These are phyloP conservation scores for Ectemnius cavifrons DNA, from an alignment of 2,888 invertebrate species.

Conservation along the genomic window DNA sequence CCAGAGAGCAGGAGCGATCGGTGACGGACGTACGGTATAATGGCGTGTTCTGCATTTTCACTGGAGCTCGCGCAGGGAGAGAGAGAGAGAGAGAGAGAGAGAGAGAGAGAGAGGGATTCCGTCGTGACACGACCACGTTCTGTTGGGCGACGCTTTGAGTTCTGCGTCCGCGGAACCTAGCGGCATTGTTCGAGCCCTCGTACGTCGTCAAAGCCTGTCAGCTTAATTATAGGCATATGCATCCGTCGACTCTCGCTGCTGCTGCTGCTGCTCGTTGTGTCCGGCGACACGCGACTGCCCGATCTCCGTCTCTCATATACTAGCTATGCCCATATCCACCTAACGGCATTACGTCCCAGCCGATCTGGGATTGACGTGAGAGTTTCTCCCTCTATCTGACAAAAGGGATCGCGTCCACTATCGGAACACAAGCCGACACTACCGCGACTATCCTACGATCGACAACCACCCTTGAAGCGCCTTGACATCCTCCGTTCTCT, in stretches of 20 bases:
- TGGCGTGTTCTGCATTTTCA: background rate
- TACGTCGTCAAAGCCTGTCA: slow-evolving; percentile 64
- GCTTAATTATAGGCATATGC: slow-evolving; percentile 63
- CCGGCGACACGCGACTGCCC: slow-evolving; percentile 36
- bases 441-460: background rate
- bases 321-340: slow-evolving; percentile 12
- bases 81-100: background rate
- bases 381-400: slow-evolving; percentile 12
- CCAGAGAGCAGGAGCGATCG: background rate
- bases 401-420: slow-evolving; percentile 22
- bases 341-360: slow-evolving; percentile 33
- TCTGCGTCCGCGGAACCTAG: slow-evolving; percentile 33
- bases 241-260: slow-evolving; percentile 42
- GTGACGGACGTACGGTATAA: slow-evolving; percentile 3
- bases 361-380: slow-evolving; percentile 54
- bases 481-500: background rate
- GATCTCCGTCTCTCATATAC: slow-evolving; percentile 17
- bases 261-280: slow-evolving; percentile 31
- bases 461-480: background rate
- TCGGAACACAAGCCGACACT: slow-evolving; percentile 31
- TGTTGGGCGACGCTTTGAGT: slow-evolving; percentile 49
- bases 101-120: slow-evolving; percentile 7
- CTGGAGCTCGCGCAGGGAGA: background rate
- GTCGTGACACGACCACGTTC: slow-evolving; percentile 50
- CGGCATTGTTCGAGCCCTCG: slow-evolving; percentile 60